Percentiles rank a stretch among this genome's conserved stretches.
Conservation (phyloP, 1,140 invertebrate species). For the Listronotus bonariensis region DNA sequence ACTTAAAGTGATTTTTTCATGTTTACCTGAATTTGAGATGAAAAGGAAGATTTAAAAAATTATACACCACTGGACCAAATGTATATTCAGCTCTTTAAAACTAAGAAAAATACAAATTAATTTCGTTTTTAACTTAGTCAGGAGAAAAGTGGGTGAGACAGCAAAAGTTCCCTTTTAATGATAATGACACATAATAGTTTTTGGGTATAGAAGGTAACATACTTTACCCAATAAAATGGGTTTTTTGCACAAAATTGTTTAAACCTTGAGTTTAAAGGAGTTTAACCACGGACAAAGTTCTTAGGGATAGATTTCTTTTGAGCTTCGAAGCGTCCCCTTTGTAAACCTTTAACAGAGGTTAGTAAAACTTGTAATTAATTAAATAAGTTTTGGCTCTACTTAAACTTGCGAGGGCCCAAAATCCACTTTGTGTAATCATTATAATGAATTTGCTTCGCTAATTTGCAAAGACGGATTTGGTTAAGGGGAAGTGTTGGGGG, state of each 20-base stretch:
- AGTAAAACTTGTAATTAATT: slow-evolving; percentile 41
- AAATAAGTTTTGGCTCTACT: slow-evolving; percentile 36
- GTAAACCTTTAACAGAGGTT: slow-evolving; percentile 28
- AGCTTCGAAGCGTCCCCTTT: slow-evolving; percentile 21
- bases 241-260: slow-evolving; percentile 21
- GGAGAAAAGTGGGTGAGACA: no score
- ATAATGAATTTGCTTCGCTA: slow-evolving; percentile 30
- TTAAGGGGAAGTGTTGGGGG: slow-evolving; percentile 27
- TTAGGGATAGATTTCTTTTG: slow-evolving; percentile 26
- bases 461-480: slow-evolving; percentile 23
- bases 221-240: slow-evolving; percentile 7
- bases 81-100: no score
- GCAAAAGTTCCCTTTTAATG: no score
- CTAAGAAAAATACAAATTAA: no score
- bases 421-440: slow-evolving; percentile 38
- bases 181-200: no score
- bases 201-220: no score
- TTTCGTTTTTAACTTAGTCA: no score
- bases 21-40: no score
- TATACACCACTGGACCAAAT: no score
- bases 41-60: no score
- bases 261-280: slow-evolving; percentile 16
- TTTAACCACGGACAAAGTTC: slow-evolving; percentile 29
- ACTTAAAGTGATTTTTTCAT: no score
- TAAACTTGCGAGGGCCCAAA: slow-evolving; percentile 29